A percentile compares a stretch with the other conserved stretches of the same genome.
phyloP scores from a whole-genome alignment of 2,113 vertebrate species.

The Leucoraja erinaceus region DNA sequence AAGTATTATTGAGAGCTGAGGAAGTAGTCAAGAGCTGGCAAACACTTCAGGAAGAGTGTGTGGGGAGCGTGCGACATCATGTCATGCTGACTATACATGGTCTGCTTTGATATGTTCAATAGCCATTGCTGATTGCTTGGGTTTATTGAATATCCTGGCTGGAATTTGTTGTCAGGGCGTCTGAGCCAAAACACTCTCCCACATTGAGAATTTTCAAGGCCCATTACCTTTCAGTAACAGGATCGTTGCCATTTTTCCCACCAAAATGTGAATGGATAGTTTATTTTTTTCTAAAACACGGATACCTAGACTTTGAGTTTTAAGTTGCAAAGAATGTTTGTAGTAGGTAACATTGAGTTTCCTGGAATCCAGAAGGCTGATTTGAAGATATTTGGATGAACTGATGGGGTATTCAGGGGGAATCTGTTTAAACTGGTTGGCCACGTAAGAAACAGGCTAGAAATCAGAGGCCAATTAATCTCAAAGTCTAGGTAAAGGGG shows the following conservation, averaged over 20 bases:
- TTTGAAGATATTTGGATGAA: no score
- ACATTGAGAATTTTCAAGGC: background rate
- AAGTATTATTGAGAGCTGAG: background rate
- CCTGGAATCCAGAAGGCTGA: no score
- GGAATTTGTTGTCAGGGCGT: background rate
- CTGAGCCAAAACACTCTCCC: background rate
- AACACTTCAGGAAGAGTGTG: background rate
- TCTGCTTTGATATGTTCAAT: background rate
- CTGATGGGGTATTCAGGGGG: no score
- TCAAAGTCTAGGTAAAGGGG: no score
- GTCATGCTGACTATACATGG: background rate
- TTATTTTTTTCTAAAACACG: background rate
- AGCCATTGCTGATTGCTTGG: conserved; percentile 9
- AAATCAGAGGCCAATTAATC: no score
- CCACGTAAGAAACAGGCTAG: no score
- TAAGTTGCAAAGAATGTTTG: no score
- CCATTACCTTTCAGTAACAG: background rate
- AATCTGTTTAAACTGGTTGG: no score
- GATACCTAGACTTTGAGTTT: no score
- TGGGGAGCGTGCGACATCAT: background rate
- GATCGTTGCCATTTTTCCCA: background rate
- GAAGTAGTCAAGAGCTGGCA: background rate
- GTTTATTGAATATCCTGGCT: background rate
- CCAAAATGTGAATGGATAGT: background rate
- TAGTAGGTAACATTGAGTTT: no score